Base-by-base conservation (phyloP, 2,888 invertebrate species). In the Amphiduros pacificus region DNA sequence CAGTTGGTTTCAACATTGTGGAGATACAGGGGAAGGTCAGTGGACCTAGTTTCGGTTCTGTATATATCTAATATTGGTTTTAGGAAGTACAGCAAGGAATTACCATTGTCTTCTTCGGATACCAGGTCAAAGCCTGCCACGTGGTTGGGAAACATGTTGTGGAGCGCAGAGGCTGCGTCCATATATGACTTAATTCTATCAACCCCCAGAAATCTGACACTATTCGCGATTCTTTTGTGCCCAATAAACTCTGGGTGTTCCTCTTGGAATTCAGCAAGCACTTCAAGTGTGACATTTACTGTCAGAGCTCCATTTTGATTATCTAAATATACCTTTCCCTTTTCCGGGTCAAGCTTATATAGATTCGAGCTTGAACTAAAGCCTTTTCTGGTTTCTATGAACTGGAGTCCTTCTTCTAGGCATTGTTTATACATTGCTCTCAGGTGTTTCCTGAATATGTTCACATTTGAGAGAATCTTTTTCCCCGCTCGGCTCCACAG, bases 1-100 rank as follows among this genome's bases (percentile, higher is more conserved):
- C 65, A 71, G 51, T 64, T 71, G 51, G 71, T 71, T 41, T 71
- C 70, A 1, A 62, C 64, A 1, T 65, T 65, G 61, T 71, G 71
- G 1, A 67, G 60, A 57, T 65, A 67, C 5, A 69, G 52, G 0
- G 64, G 63, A 6, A 71, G 53, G n/a, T n/a, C n/a, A n/a, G n/a
- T n/a, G 17, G 5, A 56, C 20, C 61, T 59, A 22, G 59, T 24
- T 6, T 49, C n/a, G 14, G 61, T 60, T 1, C 20, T 29, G 32
- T 64, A 63, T 28, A 55, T 26, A 14, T 52, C 49, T 4, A 69
- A 5, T 32, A 66, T 62, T 11, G 65, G 40, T n/a, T 62, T 54
- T 3, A 71, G 32, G 59, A 56, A 68, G 61, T 57, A 62, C 11
- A 71, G 59, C n/a, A 61, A 58, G 2, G 71, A 61, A 28, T 67